phyloP scores from a whole-genome alignment of 2,888 invertebrate genomes.

The Meteorus colon region DNA sequence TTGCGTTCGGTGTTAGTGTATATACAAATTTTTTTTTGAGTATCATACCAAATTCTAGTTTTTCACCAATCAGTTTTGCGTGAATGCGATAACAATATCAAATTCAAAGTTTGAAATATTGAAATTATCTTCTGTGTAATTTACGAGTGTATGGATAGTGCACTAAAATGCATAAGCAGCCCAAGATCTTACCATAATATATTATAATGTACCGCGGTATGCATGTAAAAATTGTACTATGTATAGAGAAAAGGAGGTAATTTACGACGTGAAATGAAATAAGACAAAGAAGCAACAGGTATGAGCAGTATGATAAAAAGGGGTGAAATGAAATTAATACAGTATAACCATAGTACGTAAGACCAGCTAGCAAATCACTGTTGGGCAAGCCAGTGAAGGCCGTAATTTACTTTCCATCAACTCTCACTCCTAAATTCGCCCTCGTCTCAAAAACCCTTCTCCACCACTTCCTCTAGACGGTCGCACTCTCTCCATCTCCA shows the following conservation, averaged over 20 bases:
- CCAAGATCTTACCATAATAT: too few relatives aligned
- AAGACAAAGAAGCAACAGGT: background rate
- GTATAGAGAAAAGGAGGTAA: slow-evolving; percentile 47
- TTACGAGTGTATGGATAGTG: too few relatives aligned
- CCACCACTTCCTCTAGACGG: slow-evolving; percentile 4
- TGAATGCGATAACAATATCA: too few relatives aligned
- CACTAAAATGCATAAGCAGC: too few relatives aligned
- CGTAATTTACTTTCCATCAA: slow-evolving; percentile 53
- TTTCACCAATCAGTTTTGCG: too few relatives aligned
- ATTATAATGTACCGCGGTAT: too few relatives aligned
- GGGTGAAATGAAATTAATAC: slow-evolving; percentile 8
- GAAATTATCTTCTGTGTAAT: too few relatives aligned
- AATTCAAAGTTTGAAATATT: background rate
- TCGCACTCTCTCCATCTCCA: slow-evolving; percentile 45
- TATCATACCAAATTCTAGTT: too few relatives aligned
- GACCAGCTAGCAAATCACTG: slow-evolving; percentile 61
- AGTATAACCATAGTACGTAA: background rate
- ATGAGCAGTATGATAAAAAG: background rate
- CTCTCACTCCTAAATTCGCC: slow-evolving; percentile 48
- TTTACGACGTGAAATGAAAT: background rate
- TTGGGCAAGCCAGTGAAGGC: slow-evolving; percentile 47
- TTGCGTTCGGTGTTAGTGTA: too few relatives aligned
- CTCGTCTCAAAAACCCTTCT: slow-evolving; percentile 53
- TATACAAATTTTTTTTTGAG: too few relatives aligned
- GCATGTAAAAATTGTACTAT: slow-evolving; percentile 31